phyloP scores from a whole-genome alignment of 2,113 vertebrate genomes.

The Megaleporinus macrocephalus region DNA sequence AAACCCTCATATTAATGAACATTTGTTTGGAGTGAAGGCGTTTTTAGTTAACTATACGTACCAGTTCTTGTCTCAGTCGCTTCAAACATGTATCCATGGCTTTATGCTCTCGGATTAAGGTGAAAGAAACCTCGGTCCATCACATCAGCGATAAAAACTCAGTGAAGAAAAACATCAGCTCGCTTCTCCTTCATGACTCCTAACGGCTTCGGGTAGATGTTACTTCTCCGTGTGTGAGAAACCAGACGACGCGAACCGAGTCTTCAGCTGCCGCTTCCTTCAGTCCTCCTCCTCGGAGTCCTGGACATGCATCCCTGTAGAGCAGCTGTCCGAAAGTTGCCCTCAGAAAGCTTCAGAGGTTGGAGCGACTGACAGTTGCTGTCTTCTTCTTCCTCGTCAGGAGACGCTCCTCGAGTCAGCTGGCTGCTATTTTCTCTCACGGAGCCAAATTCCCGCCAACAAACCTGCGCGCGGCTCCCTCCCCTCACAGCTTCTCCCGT shows the following conservation, averaged over 20 bases:
- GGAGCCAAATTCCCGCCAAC: neutral
- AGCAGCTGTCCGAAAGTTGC: neutral
- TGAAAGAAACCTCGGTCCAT: constrained; percentile 64
- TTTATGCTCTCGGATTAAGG: constrained; percentile 63
- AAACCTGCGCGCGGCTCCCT: neutral
- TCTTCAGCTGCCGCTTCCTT: neutral
- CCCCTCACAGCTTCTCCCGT: neutral
- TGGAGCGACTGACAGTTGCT: constrained; percentile 5
- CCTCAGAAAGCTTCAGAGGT: neutral
- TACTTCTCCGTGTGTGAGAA: too few species aligned
- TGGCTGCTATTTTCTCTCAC: neutral
- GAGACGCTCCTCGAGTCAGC: neutral
- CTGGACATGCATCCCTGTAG: too few species aligned
- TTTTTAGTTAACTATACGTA: constrained; percentile 52
- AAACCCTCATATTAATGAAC: too few species aligned
- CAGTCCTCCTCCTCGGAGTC: neutral
- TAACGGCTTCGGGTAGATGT: neutral
- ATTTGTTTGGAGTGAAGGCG: too few species aligned
- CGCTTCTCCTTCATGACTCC: constrained; percentile 52
- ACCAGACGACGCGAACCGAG: too few species aligned
- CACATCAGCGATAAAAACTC: neutral
- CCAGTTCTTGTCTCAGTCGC: constrained; percentile 79
- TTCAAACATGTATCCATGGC: constrained; percentile 79
- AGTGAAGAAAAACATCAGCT: constrained; percentile 49
- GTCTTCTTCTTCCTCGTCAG: neutral